A percentile compares a stretch with the other conserved stretches of the same genome.
Conservation (phyloP, 2,888 invertebrate genomes). For the Polydrusus cervinus region DNA sequence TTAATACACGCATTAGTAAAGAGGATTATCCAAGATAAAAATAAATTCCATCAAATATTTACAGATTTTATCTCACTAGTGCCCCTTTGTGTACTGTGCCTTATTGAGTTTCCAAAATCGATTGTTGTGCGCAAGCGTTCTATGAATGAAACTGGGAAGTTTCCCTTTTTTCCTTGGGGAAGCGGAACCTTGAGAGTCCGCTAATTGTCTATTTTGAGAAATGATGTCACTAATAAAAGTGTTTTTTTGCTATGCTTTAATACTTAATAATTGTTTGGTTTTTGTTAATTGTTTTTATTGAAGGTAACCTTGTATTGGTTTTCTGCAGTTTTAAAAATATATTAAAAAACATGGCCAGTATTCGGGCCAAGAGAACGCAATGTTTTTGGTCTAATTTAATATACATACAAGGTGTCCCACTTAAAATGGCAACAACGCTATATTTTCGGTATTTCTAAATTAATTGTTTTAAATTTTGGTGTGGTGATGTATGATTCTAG, state of each 20-base stretch:
- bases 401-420: no score
- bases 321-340: no score
- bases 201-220: conserved; percentile 15
- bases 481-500: no score
- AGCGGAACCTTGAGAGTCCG: neutral
- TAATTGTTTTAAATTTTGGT: no score
- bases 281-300: neutral
- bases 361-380: no score
- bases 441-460: no score
- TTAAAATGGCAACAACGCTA: no score
- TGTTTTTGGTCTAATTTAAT: no score
- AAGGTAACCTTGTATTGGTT: no score
- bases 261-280: neutral
- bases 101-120: conserved; percentile 32
- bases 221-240: conserved; percentile 11
- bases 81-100: conserved; percentile 19
- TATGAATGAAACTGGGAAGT: conserved; percentile 1
- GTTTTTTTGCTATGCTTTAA: conserved; percentile 9
- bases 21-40: neutral
- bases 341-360: no score
- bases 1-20: neutral
- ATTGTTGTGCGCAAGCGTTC: conserved; percentile 36
- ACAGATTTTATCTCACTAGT: conserved; percentile 22
- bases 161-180: conserved; percentile 18
- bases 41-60: conserved; percentile 6